These are phyloP conservation scores for Seriola dumerili DNA, from an alignment of 2,113 vertebrate species.

Conservation along the genomic window DNA sequence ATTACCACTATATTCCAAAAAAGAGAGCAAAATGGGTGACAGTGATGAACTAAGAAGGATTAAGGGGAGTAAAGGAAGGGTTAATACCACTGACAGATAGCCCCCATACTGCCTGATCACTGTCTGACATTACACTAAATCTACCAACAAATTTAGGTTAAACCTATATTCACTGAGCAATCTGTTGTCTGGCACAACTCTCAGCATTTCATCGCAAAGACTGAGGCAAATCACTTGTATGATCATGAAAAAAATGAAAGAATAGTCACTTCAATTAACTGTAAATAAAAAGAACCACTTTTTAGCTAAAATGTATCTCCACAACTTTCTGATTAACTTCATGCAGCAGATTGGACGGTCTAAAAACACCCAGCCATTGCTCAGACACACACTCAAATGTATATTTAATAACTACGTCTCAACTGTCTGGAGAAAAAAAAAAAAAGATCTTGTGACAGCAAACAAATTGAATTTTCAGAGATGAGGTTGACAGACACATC, in stretches of 20 bases:
- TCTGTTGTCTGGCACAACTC: conserved; percentile 46
- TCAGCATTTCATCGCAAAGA: not conserved
- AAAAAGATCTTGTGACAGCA: not conserved
- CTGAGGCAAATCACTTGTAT: not conserved
- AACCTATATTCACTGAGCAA: conserved; percentile 48
- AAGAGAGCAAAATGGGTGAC: conserved; percentile 43
- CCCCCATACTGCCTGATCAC: not conserved
- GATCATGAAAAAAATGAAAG: not conserved
- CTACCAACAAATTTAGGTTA: conserved; percentile 49
- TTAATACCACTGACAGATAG: conserved; percentile 29
- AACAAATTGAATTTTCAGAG: not conserved
- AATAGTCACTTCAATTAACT: not conserved
- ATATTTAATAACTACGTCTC: not conserved
- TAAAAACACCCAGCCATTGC: not conserved
- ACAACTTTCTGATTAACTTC: not conserved
- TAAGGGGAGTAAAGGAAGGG: conserved; percentile 19
- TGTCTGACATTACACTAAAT: conserved; percentile 23
- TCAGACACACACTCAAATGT: not conserved
- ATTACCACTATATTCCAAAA: conserved; percentile 49
- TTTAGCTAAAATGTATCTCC: not conserved
- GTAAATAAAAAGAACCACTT: not conserved
- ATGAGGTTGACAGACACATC: not conserved
- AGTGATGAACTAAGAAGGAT: conserved; percentile 36
- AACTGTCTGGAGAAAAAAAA: not conserved
- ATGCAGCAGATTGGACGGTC: not conserved